Conservation (phyloP, 2,888 invertebrate species). For the Drosophila hawaiiensis region DNA sequence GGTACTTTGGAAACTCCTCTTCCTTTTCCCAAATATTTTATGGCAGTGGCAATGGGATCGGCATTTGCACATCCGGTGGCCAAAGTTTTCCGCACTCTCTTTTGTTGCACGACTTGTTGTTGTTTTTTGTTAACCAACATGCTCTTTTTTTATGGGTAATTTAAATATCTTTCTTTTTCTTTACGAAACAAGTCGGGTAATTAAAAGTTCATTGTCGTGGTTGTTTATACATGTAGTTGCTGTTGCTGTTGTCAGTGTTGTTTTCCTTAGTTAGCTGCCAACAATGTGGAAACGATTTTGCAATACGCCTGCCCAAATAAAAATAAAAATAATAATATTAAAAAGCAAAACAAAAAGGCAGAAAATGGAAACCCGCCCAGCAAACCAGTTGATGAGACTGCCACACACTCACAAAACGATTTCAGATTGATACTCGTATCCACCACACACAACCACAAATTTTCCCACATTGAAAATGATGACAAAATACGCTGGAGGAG, state of each 20-base stretch:
- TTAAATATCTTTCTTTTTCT: constrained; percentile 55
- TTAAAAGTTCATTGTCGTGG: constrained; percentile 77
- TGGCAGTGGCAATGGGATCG: constrained; percentile 34
- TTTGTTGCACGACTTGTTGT: constrained; percentile 34
- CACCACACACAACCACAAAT: constrained; percentile 20
- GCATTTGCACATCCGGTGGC: constrained; percentile 51
- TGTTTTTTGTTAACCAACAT: not conserved
- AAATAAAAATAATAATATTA: constrained; percentile 4
- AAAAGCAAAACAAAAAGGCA: constrained; percentile 16
- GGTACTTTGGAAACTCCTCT: constrained; percentile 39
- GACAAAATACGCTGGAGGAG: constrained; percentile 61
- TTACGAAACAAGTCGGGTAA: constrained; percentile 73
- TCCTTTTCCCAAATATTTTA: constrained; percentile 9
- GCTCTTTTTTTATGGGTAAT: constrained; percentile 35
- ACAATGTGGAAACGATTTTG: constrained; percentile 74
- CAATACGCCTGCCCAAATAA: constrained; percentile 64
- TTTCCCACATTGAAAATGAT: constrained; percentile 72
- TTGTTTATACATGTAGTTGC: constrained; percentile 4
- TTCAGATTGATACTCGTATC: constrained; percentile 31
- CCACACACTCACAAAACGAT: constrained; percentile 48
- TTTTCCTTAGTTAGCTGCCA: constrained; percentile 28
- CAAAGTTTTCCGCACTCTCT: constrained; percentile 51
- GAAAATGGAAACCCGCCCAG: constrained; percentile 53
- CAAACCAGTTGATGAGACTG: constrained; percentile 55
- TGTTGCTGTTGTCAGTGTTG: constrained; percentile 18